These are phyloP conservation scores for Galerucella pusilla DNA, from an alignment of 2,888 invertebrate species.

Conservation along the genomic window DNA sequence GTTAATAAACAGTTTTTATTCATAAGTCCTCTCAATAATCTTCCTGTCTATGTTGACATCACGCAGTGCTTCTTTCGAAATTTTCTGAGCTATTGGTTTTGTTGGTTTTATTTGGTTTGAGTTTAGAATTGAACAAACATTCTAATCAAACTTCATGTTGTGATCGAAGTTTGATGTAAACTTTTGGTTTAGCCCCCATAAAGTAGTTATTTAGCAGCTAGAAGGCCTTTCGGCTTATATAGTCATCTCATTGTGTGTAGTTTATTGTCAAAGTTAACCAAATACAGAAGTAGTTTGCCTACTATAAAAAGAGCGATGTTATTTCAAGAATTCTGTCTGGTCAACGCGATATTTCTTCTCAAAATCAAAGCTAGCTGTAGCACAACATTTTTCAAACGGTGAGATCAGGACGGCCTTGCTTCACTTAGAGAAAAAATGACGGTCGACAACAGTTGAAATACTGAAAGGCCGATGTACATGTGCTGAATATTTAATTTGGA, in stretches of 20 bases:
- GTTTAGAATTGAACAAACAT: not conserved
- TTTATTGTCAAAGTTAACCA: slow-evolving; percentile 54
- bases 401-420: slow-evolving; percentile 37
- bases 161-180: not conserved
- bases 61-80: too few relatives aligned
- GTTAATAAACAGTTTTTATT: too few relatives aligned
- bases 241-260: slow-evolving; percentile 52
- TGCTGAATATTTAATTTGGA: slow-evolving; percentile 29
- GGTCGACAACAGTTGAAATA: slow-evolving; percentile 22
- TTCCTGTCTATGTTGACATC: too few relatives aligned
- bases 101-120: too few relatives aligned
- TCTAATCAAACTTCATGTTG: not conserved
- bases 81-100: too few relatives aligned
- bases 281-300: slow-evolving; percentile 56
- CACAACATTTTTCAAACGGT: slow-evolving; percentile 41
- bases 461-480: slow-evolving; percentile 30
- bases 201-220: slow-evolving; percentile 14
- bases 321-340: slow-evolving; percentile 52
- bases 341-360: slow-evolving; percentile 44
- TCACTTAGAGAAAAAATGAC: slow-evolving; percentile 37
- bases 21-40: too few relatives aligned
- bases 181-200: slow-evolving; percentile 14
- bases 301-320: slow-evolving; percentile 48
- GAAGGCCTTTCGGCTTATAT: slow-evolving; percentile 51
- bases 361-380: slow-evolving; percentile 45